phyloP scores from a whole-genome alignment of 2,797 vertebrate species.

The Protonibea diacanthus region DNA sequence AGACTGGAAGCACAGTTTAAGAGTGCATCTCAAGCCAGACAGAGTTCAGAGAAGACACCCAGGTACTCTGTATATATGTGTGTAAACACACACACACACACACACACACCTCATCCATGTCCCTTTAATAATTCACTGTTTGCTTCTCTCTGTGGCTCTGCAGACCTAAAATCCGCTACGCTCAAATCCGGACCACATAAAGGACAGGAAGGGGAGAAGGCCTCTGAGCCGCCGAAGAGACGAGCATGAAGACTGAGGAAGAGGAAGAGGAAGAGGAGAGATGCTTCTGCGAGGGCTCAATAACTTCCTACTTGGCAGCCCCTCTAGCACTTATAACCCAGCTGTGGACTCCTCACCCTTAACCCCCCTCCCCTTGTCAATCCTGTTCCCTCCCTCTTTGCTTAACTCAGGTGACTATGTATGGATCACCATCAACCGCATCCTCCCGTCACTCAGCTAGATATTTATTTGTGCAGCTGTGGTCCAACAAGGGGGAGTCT shows the following conservation, averaged over 20 bases:
- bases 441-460: constrained; percentile 22
- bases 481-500: constrained; percentile 29
- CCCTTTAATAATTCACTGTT: too few species aligned
- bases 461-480: constrained; percentile 63
- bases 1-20: constrained; percentile 94
- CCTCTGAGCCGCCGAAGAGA: not conserved
- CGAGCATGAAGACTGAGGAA: constrained; percentile 6
- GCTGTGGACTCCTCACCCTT: constrained; percentile 26
- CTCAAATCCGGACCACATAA: constrained; percentile 81
- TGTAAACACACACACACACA: not conserved
- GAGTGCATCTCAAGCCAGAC: constrained; percentile 85
- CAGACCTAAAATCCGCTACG: constrained; percentile 82
- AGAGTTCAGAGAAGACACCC: constrained; percentile 89
- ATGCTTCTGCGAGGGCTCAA: constrained; percentile 6
- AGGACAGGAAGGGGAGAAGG: constrained; percentile 6
- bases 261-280: constrained; percentile 27
- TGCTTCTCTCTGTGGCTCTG: constrained; percentile 7
- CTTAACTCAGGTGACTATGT: constrained; percentile 66
- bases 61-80: constrained; percentile 79
- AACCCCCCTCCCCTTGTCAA: not conserved
- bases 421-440: constrained; percentile 46
- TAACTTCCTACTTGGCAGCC: constrained; percentile 1
- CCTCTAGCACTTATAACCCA: constrained; percentile 15
- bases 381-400: constrained; percentile 5
- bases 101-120: not conserved